A percentile compares a stretch with the other conserved stretches of the same genome.
Evolutionary conservation across 2,888 invertebrate species (phyloP).

Genomic region (Epirrhoe alternata): DNA sequence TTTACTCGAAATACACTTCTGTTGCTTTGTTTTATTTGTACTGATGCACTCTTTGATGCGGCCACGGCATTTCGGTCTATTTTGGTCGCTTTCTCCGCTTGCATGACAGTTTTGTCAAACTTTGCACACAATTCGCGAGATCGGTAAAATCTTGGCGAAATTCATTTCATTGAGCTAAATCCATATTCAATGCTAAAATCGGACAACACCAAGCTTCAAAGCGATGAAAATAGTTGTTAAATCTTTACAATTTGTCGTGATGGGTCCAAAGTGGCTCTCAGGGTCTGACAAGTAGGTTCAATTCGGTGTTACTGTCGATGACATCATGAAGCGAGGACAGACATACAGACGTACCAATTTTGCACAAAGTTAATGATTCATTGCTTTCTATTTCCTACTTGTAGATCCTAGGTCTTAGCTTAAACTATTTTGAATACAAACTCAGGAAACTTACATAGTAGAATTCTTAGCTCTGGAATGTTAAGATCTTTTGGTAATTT

Average conservation of each 20-base stretch:
- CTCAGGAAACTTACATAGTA: background rate
- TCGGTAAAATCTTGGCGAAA: slow-evolving; percentile 7
- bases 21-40: slow-evolving; percentile 57
- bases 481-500: too few relatives aligned
- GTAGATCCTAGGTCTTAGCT: background rate
- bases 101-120: slow-evolving; percentile 30
- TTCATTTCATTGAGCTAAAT: slow-evolving; percentile 4
- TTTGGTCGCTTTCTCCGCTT: slow-evolving; percentile 33
- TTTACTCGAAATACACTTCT: slow-evolving; percentile 62
- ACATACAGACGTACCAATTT: slow-evolving; percentile 14
- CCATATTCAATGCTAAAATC: background rate
- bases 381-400: slow-evolving; percentile 23
- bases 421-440: background rate
- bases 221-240: background rate
- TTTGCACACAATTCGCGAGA: slow-evolving; percentile 9
- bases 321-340: slow-evolving; percentile 54
- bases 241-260: slow-evolving; percentile 10
- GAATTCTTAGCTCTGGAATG: background rate
- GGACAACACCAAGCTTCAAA: slow-evolving; percentile 14
- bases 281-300: slow-evolving; percentile 21
- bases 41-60: slow-evolving; percentile 22
- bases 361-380: slow-evolving; percentile 17
- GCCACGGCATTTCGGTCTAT: slow-evolving; percentile 31
- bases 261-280: slow-evolving; percentile 19
- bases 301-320: slow-evolving; percentile 47